A percentile compares a stretch with the other conserved stretches of the same genome.
These are phyloP conservation scores for Lepilemur ruficaudatus DNA, from an alignment of 2,797 vertebrate species.

Conservation along the genomic window DNA sequence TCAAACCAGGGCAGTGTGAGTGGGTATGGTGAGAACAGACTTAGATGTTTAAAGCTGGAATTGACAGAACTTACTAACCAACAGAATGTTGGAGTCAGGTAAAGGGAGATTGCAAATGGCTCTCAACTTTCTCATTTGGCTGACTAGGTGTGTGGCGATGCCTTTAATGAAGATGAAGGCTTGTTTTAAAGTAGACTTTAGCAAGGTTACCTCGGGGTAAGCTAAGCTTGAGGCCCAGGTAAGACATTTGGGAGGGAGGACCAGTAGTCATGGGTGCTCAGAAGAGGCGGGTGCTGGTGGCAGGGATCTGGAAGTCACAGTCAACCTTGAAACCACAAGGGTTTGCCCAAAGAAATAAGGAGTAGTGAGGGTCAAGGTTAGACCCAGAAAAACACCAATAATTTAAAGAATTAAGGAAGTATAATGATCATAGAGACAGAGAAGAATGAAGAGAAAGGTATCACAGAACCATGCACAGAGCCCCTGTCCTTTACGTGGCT, in stretches of 20 bases:
- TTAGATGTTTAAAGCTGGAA: not conserved
- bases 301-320: not conserved
- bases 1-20: not conserved
- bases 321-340: not conserved
- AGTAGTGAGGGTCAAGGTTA: not conserved
- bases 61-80: not conserved
- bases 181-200: not conserved
- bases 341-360: not conserved
- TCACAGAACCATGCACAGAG: not conserved
- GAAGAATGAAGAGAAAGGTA: not conserved
- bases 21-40: not conserved
- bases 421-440: not conserved
- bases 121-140: slow-evolving; percentile 4
- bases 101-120: not conserved
- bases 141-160: not conserved
- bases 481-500: not conserved
- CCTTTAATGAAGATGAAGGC: not conserved
- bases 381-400: not conserved
- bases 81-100: not conserved
- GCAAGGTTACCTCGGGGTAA: not conserved
- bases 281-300: not conserved
- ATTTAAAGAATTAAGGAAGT: not conserved
- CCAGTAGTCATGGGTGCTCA: not conserved
- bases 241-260: not conserved
- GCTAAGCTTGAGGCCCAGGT: not conserved